phyloP scores from a whole-genome alignment of 2,797 vertebrate genomes.

The Intellagama lesueurii region DNA sequence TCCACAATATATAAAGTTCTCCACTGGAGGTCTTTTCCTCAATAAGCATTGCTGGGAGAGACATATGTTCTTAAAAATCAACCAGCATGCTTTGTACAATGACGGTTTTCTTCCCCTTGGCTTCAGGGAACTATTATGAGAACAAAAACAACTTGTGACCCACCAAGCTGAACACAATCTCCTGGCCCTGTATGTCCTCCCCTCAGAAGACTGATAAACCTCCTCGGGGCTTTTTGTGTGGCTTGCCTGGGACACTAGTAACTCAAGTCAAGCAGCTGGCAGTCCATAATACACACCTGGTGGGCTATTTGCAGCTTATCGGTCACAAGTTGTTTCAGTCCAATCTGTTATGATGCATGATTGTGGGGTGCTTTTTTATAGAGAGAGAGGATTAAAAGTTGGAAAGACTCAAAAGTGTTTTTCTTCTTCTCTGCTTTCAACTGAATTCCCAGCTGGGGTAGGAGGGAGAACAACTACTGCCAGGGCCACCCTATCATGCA shows the following conservation, averaged over 20 bases:
- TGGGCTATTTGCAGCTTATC: not conserved
- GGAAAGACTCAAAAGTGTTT: not conserved
- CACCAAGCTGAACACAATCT: not conserved
- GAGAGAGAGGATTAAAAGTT: not conserved
- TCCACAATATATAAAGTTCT: not conserved
- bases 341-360: not conserved
- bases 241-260: not conserved
- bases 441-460: not conserved
- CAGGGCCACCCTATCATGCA: not conserved
- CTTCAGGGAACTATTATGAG: not conserved
- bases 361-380: not conserved
- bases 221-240: not conserved
- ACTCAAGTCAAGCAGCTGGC: not conserved
- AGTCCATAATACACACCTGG: not conserved
- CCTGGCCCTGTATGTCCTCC: not conserved
- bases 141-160: not conserved
- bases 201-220: not conserved
- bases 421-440: not conserved
- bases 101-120: not conserved
- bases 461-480: not conserved
- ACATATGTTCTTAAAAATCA: not conserved
- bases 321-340: not conserved
- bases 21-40: not conserved
- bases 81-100: not conserved
- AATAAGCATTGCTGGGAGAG: not conserved